Evolutionary conservation across 2,113 vertebrate genomes (phyloP).

Genomic region (Nibea coibor): DNA sequence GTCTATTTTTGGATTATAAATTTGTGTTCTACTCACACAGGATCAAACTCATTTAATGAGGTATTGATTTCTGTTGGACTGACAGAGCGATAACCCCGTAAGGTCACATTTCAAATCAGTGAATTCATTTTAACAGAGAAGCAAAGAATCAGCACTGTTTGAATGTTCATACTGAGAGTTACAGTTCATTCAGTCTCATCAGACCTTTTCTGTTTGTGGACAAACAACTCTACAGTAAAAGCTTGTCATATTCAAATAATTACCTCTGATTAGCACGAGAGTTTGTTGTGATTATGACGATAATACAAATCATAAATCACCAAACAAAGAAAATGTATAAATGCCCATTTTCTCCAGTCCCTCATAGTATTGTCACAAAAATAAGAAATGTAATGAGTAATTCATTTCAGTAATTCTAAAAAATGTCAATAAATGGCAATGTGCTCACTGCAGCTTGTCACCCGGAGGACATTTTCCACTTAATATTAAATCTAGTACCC

Average conservation of each 20-base stretch:
- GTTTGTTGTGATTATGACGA: background rate
- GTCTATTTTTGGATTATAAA: constrained; percentile 37
- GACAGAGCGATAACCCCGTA: constrained; percentile 18
- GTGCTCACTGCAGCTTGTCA: constrained; percentile 18
- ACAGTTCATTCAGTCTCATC: background rate
- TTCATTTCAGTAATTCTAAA: constrained; percentile 1
- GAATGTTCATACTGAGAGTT: background rate
- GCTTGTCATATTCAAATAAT: constrained; percentile 3
- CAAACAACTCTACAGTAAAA: background rate
- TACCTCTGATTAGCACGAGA: background rate
- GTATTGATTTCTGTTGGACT: constrained; percentile 66
- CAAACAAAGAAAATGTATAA: background rate
- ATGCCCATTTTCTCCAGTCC: background rate
- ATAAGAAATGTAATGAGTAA: constrained; percentile 1
- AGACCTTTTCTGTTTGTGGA: background rate
- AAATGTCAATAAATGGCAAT: constrained; percentile 52
- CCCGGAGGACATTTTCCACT: constrained; percentile 78
- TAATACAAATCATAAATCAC: background rate
- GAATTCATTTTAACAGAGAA: background rate
- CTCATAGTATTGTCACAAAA: background rate
- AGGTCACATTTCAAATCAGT: background rate
- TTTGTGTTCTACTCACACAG: constrained; percentile 18
- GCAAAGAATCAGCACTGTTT: background rate
- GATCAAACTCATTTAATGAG: constrained; percentile 69
- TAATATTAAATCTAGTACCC: constrained; percentile 56